Evolutionary conservation across 2,797 vertebrate species (phyloP).

Genomic region (Bradypodion pumilum): DNA sequence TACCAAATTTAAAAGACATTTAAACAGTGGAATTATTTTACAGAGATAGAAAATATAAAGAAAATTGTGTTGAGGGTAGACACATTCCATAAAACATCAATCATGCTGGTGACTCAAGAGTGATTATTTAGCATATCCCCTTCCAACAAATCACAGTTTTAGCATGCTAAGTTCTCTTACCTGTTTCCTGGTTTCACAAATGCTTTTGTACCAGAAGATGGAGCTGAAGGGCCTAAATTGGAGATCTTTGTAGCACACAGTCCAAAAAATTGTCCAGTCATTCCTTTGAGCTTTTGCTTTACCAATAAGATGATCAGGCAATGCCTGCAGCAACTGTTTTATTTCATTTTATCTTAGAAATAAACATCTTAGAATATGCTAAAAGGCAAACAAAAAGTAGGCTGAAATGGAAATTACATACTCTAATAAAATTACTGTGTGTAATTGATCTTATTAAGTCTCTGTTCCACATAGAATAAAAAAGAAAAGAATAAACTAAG

Average conservation of each 20-base stretch:
- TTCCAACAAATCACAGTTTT: not conserved
- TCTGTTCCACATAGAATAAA: not conserved
- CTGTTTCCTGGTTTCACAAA: not conserved
- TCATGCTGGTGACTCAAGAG: not conserved
- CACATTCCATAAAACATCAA: not conserved
- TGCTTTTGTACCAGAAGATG: slow-evolving; percentile 57
- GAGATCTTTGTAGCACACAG: not conserved
- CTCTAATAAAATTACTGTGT: not conserved
- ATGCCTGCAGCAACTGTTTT: slow-evolving; percentile 2
- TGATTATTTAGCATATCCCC: slow-evolving; percentile 12
- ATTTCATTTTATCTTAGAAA: not conserved
- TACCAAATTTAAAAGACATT: not conserved
- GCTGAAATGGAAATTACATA: not conserved
- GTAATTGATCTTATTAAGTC: not conserved
- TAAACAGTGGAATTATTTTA: not conserved
- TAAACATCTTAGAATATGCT: not conserved
- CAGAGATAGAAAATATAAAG: not conserved
- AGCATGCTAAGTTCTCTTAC: not conserved
- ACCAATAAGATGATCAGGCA: not conserved
- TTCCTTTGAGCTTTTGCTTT: slow-evolving; percentile 8
- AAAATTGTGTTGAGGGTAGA: not conserved
- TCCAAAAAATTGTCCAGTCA: not conserved
- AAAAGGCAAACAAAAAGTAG: not conserved
- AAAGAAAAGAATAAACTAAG: not conserved
- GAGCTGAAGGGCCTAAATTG: slow-evolving; percentile 54